Percentiles rank a stretch among this genome's conserved stretches.
Evolutionary conservation across 2,113 vertebrate genomes (phyloP).

Genomic region (Xenus cinereus): DNA sequence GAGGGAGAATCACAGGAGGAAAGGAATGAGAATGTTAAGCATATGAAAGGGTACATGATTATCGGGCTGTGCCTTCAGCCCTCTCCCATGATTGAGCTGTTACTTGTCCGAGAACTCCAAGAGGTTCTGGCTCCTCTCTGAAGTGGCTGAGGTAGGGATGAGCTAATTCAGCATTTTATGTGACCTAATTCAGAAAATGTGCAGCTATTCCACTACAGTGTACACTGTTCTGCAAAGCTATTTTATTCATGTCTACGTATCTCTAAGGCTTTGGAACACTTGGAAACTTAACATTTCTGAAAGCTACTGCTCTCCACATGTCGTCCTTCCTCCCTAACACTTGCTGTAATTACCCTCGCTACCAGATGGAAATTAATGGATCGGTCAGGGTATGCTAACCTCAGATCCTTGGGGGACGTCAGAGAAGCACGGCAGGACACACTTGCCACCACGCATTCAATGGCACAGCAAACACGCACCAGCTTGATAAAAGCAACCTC

Average conservation of each 20-base stretch:
- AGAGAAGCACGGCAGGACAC: not conserved
- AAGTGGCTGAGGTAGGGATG: not conserved
- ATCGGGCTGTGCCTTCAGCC: not conserved
- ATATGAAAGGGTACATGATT: not conserved
- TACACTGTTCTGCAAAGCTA: not conserved
- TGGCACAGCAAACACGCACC: not conserved
- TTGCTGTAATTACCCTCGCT: not conserved
- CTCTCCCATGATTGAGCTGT: not conserved
- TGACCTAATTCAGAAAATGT: slow-evolving; percentile 26
- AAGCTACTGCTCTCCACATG: not conserved
- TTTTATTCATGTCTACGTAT: not conserved
- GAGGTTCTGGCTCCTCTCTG: not conserved
- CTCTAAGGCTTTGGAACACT: not conserved
- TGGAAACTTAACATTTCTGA: not conserved
- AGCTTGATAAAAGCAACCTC: not conserved
- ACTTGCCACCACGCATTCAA: not conserved
- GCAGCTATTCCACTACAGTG: not conserved
- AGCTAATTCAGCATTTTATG: slow-evolving; percentile 24
- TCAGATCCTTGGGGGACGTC: not conserved
- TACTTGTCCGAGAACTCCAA: not conserved
- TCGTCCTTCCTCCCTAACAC: not conserved
- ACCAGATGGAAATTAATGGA: not conserved
- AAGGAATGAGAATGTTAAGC: not conserved
- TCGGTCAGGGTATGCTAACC: not conserved
- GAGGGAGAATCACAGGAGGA: not conserved